phyloP scores from a whole-genome alignment of 2,888 invertebrate species.

The Caenorhabditis uteleia region DNA sequence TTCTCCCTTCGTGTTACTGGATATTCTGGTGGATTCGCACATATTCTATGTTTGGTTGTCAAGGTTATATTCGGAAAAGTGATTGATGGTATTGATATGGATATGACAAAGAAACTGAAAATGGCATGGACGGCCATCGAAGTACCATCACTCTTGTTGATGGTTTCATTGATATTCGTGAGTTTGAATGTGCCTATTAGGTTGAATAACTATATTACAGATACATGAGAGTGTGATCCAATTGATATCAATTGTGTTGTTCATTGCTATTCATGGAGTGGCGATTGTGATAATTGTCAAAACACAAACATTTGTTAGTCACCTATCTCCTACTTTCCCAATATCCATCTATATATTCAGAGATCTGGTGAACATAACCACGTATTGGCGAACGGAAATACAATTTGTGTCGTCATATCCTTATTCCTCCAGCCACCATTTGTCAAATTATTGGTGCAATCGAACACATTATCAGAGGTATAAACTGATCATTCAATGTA shows the following conservation, averaged over 20 bases:
- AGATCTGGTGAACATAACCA: slow-evolving; percentile 37
- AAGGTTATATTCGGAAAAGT: slow-evolving; percentile 38
- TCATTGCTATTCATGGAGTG: slow-evolving; percentile 43
- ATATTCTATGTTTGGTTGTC: slow-evolving; percentile 26
- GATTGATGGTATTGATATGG: slow-evolving; percentile 28
- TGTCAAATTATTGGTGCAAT: slow-evolving; percentile 27
- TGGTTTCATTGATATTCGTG: slow-evolving; percentile 17
- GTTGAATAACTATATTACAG: slow-evolving; percentile 11
- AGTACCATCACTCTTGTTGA: slow-evolving; percentile 9
- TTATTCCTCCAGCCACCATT: slow-evolving; percentile 31
- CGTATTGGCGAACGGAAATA: slow-evolving; percentile 46
- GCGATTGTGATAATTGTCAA: slow-evolving; percentile 44
- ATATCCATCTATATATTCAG: slow-evolving; percentile 10
- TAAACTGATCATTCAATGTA: too few species aligned
- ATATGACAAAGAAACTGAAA: slow-evolving; percentile 29
- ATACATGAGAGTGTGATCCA: slow-evolving; percentile 14
- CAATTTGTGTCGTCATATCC: slow-evolving; percentile 37
- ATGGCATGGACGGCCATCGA: slow-evolving; percentile 20
- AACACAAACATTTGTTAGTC: slow-evolving; percentile 28
- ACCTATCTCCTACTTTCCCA: background rate
- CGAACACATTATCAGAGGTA: slow-evolving; percentile 41
- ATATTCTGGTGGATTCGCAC: slow-evolving; percentile 29
- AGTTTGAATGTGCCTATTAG: background rate
- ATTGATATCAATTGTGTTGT: slow-evolving; percentile 27
- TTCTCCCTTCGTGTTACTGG: slow-evolving; percentile 27